Evolutionary conservation across 2,888 invertebrate genomes (phyloP).

Genomic region (Drosophila lutescens): DNA sequence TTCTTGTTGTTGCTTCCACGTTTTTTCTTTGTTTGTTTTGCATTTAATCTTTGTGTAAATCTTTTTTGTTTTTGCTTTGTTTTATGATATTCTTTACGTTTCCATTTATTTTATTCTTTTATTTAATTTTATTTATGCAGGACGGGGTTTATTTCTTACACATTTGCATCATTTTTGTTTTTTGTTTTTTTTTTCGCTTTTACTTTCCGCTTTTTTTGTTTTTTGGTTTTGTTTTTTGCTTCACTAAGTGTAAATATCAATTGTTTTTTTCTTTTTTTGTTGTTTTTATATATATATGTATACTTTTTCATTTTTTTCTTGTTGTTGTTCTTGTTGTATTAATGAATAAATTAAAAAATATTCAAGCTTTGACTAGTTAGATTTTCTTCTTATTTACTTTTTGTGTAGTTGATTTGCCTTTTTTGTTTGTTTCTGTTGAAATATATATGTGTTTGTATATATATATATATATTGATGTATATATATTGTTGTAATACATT

Average conservation of each 20-base stretch:
- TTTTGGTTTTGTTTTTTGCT: slow-evolving; percentile 65
- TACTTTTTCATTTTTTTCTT: slow-evolving; percentile 62
- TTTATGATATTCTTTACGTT: slow-evolving; percentile 71
- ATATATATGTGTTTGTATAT: slow-evolving; percentile 43
- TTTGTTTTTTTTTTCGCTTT: slow-evolving; percentile 44
- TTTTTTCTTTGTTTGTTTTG: slow-evolving; percentile 59
- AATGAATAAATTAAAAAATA: slow-evolving; percentile 81
- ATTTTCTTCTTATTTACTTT: slow-evolving; percentile 51
- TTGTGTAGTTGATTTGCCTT: slow-evolving; percentile 51
- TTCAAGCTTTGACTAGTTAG: slow-evolving; percentile 81
- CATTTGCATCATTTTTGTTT: slow-evolving; percentile 72
- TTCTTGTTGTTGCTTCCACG: slow-evolving; percentile 65
- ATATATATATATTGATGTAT: slow-evolving; percentile 55
- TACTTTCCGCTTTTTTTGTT: slow-evolving; percentile 55
- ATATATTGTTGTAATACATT: slow-evolving; percentile 51
- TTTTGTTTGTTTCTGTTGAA: slow-evolving; percentile 38
- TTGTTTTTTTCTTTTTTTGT: slow-evolving; percentile 64
- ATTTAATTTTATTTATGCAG: slow-evolving; percentile 82
- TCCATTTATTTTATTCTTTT: slow-evolving; percentile 58
- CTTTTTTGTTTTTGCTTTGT: slow-evolving; percentile 62
- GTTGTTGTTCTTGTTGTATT: slow-evolving; percentile 55
- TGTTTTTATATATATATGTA: slow-evolving; percentile 52
- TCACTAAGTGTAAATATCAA: slow-evolving; percentile 83
- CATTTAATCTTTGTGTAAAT: slow-evolving; percentile 79
- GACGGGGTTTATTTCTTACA: slow-evolving; percentile 82